A percentile compares a stretch with the other conserved stretches of the same genome.
phyloP scores from a whole-genome alignment of 2,888 invertebrate genomes.

The Pocota personata region DNA sequence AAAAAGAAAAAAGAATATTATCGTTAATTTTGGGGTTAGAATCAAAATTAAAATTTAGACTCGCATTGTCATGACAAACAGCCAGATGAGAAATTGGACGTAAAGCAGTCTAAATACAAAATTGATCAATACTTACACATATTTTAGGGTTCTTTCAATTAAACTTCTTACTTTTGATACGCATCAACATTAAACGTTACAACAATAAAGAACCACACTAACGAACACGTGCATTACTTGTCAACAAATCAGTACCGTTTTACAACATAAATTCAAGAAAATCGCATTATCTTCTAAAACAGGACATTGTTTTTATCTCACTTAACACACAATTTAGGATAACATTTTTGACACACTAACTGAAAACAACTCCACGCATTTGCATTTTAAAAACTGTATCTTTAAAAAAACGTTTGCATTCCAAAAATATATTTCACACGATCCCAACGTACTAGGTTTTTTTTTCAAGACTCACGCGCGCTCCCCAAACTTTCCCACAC shows the following conservation, averaged over 20 bases:
- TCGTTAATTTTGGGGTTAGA: too few relatives aligned
- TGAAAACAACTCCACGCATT: conserved; percentile 1
- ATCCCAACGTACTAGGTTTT: conserved; percentile 24
- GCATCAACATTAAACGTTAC: background rate
- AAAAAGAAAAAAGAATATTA: too few relatives aligned
- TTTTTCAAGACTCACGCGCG: conserved; percentile 51
- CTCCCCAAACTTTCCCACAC: conserved; percentile 69
- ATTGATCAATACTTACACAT: too few relatives aligned
- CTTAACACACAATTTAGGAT: conserved; percentile 3
- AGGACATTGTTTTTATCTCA: conserved; percentile 10
- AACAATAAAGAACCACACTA: conserved; percentile 7
- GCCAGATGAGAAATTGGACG: too few relatives aligned
- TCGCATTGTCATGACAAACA: too few relatives aligned
- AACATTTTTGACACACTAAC: background rate
- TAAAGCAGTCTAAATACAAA: too few relatives aligned
- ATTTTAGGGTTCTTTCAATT: background rate
- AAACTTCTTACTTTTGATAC: background rate
- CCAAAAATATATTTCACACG: conserved; percentile 66
- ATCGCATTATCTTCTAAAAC: background rate
- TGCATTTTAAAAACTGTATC: conserved; percentile 14
- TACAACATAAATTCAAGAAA: background rate
- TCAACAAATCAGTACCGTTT: background rate
- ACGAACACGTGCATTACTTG: background rate
- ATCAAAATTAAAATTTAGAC: too few relatives aligned
- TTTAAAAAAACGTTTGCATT: conserved; percentile 44